These are phyloP conservation scores for Frieseomelitta varia DNA, from an alignment of 1,140 invertebrate genomes.

Conservation along the genomic window DNA sequence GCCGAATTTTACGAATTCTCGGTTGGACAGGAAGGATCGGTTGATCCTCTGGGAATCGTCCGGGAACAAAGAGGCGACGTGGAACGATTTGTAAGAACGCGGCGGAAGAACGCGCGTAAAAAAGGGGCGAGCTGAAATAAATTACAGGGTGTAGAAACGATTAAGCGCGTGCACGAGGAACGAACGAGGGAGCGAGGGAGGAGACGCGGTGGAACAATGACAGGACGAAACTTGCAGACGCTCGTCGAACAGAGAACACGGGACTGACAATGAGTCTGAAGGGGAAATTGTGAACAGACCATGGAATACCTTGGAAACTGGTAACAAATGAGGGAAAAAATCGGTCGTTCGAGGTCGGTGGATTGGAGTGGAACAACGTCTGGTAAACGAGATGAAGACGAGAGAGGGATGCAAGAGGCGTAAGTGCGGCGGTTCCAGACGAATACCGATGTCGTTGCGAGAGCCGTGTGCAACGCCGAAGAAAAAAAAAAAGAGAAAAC, in stretches of 20 bases:
- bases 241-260: background rate
- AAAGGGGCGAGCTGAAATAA: slow-evolving; percentile 14
- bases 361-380: background rate
- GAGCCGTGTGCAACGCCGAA: background rate
- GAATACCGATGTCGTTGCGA: slow-evolving; percentile 29
- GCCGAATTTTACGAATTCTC: slow-evolving; percentile 23
- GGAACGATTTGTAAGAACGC: background rate
- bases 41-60: background rate
- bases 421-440: background rate
- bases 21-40: background rate
- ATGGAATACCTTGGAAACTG: background rate
- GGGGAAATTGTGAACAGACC: background rate
- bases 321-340: slow-evolving; percentile 28
- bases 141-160: slow-evolving; percentile 30
- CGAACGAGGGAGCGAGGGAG: background rate
- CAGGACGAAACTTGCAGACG: background rate
- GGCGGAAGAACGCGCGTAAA: background rate
- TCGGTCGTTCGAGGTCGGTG: background rate
- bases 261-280: background rate
- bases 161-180: background rate
- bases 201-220: background rate
- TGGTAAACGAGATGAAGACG: slow-evolving; percentile 7
- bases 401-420: background rate
- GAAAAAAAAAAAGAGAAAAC: no score
- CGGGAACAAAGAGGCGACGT: background rate